A percentile compares a stretch with the other conserved stretches of the same genome.
phyloP scores from a whole-genome alignment of 2,113 vertebrate genomes.

The Corvus moneduloides region DNA sequence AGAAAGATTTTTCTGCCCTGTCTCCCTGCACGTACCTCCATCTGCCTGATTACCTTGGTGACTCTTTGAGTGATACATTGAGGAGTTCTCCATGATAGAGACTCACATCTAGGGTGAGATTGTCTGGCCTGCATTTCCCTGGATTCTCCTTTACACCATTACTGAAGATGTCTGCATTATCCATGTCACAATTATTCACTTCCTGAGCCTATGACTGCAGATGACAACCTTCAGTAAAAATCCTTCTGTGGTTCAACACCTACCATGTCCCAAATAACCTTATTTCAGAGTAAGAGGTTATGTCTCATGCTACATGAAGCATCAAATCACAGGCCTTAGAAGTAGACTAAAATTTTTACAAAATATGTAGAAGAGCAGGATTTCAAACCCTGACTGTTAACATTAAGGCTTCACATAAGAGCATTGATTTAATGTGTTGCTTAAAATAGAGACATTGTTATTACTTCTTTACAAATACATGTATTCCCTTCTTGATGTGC shows the following conservation, averaged over 20 bases:
- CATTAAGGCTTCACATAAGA: not conserved
- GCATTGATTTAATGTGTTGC: accelerated
- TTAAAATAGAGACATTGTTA: not conserved
- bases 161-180: not conserved
- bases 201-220: not conserved
- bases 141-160: not conserved
- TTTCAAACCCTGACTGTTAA: not conserved
- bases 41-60: not conserved
- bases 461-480: not conserved
- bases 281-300: not conserved
- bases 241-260: not conserved
- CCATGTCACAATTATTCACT: not conserved
- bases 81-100: not conserved
- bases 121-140: not conserved
- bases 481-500: not conserved
- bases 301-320: not conserved
- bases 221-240: not conserved
- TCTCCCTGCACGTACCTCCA: not conserved
- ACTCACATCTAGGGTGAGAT: not conserved
- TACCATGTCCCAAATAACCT: not conserved
- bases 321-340: not conserved
- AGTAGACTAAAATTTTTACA: not conserved
- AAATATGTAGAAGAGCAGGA: not conserved
- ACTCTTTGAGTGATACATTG: not conserved
- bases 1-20: not conserved